Conservation (phyloP, 2,113 vertebrate species). For the Oophaga pumilio region DNA sequence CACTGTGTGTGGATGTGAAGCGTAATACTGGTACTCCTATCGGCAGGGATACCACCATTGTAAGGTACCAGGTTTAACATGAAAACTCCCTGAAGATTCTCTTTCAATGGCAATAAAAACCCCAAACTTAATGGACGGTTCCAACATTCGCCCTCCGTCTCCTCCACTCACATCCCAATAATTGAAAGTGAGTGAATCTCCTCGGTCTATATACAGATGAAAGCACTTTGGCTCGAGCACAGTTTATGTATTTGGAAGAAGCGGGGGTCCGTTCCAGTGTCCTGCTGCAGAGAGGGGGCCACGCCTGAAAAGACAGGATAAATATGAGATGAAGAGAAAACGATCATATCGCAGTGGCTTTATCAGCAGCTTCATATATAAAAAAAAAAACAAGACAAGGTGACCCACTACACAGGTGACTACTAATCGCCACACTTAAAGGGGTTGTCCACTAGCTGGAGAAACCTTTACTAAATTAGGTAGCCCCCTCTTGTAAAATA, state of each 20-base stretch:
- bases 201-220: neutral
- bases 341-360: too few species aligned
- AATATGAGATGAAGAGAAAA: too few species aligned
- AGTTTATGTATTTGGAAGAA: neutral
- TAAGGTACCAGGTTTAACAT: neutral
- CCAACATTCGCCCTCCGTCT: neutral
- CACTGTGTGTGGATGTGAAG: neutral
- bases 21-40: neutral
- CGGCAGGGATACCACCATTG: neutral
- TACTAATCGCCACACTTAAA: too few species aligned
- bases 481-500: too few species aligned
- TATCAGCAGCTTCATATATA: too few species aligned
- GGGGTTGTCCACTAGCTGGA: too few species aligned
- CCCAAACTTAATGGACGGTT: neutral
- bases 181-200: neutral
- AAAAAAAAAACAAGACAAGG: too few species aligned
- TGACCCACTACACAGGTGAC: too few species aligned
- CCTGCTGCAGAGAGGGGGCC: neutral
- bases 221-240: constrained; percentile 10
- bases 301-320: neutral
- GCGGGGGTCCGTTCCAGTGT: neutral
- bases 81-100: neutral
- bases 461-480: too few species aligned
- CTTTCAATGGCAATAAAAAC: neutral
- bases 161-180: neutral